Percentiles rank a stretch among this genome's conserved stretches.
Evolutionary conservation across 1,140 invertebrate species (phyloP).

Genomic region (Bombus confusus): DNA sequence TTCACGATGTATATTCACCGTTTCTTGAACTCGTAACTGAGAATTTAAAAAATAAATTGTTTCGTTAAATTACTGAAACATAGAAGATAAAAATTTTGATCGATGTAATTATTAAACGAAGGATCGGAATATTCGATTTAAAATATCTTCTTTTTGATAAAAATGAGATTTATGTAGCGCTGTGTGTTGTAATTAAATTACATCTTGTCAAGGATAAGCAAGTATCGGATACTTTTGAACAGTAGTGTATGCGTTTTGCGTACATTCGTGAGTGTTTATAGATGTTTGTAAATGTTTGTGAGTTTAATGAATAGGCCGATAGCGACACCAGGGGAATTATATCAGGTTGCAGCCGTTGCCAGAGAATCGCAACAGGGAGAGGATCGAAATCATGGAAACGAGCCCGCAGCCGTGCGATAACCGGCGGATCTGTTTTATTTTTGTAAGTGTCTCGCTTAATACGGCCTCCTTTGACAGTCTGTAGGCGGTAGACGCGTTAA

Average conservation of each 20-base stretch:
- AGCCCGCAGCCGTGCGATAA: conserved; percentile 24
- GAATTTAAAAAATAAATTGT: too few species aligned
- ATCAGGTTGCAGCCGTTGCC: conserved; percentile 5
- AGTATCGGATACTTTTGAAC: not conserved
- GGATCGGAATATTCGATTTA: too few species aligned
- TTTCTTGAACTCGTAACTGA: too few species aligned
- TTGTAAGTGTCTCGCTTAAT: conserved; percentile 28
- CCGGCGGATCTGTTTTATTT: conserved; percentile 30
- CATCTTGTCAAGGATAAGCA: not conserved
- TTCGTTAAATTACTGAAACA: too few species aligned
- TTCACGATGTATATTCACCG: too few species aligned
- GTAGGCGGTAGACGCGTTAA: not conserved
- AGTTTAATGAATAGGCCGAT: conserved; percentile 59
- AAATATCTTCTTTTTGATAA: too few species aligned
- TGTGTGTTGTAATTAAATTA: too few species aligned
- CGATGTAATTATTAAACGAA: too few species aligned
- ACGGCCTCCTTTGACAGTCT: not conserved
- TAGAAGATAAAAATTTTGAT: too few species aligned
- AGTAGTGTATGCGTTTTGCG: not conserved
- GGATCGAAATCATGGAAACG: conserved; percentile 23
- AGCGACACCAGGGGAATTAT: conserved; percentile 50
- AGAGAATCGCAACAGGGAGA: conserved; percentile 24
- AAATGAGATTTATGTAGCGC: too few species aligned
- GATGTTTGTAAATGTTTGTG: not conserved
- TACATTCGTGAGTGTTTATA: not conserved